Percentiles rank a stretch among this genome's conserved stretches.
These are phyloP conservation scores for Antheraea mylitta DNA, from an alignment of 1,140 invertebrate species.

Conservation along the genomic window DNA sequence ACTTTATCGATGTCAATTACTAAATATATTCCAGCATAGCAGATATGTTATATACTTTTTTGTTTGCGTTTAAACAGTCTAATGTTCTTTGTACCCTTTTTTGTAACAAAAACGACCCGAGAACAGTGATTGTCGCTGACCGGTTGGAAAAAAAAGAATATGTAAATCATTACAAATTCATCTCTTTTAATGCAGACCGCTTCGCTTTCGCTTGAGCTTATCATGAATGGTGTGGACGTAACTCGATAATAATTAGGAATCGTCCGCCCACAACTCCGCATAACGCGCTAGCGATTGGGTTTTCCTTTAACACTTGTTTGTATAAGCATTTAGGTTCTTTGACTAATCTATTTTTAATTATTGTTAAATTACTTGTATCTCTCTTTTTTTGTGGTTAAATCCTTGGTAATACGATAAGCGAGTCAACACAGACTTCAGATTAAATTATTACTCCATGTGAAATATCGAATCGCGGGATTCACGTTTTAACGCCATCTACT, in stretches of 20 bases:
- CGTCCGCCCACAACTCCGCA: conserved; percentile 51
- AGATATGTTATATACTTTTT: no score
- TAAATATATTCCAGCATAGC: no score
- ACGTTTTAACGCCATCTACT: no score
- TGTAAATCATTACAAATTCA: conserved; percentile 6
- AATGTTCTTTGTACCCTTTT: neutral
- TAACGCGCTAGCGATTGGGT: conserved; percentile 69
- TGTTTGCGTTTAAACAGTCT: no score
- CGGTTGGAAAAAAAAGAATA: conserved; percentile 13
- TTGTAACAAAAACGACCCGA: conserved; percentile 11
- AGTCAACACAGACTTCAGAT: conserved; percentile 25
- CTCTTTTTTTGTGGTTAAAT: conserved; percentile 39
- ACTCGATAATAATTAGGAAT: neutral
- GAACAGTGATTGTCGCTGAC: conserved; percentile 47
- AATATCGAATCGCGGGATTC: no score
- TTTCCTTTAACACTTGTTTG: conserved; percentile 77
- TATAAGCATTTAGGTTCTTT: conserved; percentile 58
- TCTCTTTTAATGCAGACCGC: conserved; percentile 50
- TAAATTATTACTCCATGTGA: neutral
- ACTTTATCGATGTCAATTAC: no score
- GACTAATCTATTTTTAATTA: conserved; percentile 63
- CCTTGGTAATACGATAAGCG: conserved; percentile 23
- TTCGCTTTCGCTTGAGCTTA: conserved; percentile 75
- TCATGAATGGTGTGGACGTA: conserved; percentile 50
- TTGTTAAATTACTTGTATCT: conserved; percentile 28